Conservation (phyloP, 1,140 invertebrate species). For the Linepithema humile region DNA sequence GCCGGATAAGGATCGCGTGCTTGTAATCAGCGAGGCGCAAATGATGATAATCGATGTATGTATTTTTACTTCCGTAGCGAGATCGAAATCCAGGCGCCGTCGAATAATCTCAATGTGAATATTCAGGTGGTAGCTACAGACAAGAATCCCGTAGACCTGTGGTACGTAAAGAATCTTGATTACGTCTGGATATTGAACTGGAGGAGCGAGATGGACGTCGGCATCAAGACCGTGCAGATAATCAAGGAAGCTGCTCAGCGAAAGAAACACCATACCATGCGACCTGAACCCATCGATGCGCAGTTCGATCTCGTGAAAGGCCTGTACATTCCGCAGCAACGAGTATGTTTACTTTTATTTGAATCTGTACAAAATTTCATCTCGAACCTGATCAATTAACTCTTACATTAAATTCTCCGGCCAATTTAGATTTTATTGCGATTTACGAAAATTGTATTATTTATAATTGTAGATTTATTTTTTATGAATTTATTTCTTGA, state of each 20-base stretch:
- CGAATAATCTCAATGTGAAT: not conserved
- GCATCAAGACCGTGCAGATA: constrained; percentile 91
- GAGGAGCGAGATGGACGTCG: constrained; percentile 86
- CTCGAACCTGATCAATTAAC: too few relatives aligned
- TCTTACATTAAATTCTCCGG: too few relatives aligned
- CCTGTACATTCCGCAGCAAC: constrained; percentile 88
- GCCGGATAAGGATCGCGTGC: constrained; percentile 89
- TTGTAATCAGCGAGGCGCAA: constrained; percentile 90
- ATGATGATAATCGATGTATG: constrained; percentile 90
- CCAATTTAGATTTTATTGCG: too few relatives aligned
- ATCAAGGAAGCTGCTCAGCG: constrained; percentile 91
- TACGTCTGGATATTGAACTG: constrained; percentile 93
- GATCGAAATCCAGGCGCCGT: not conserved
- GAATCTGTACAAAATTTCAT: not conserved
- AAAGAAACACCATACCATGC: constrained; percentile 91
- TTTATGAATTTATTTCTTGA: too few relatives aligned
- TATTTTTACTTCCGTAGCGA: constrained; percentile 22
- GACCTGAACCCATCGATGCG: constrained; percentile 92
- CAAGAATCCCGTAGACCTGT: constrained; percentile 89
- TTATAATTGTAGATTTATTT: too few relatives aligned
- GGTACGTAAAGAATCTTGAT: constrained; percentile 90
- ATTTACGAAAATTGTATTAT: too few relatives aligned
- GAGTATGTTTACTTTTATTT: constrained; percentile 77
- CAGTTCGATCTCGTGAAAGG: constrained; percentile 91
- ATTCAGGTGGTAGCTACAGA: constrained; percentile 90